phyloP scores from a whole-genome alignment of 2,797 vertebrate genomes.

The Diglossa cyanea region DNA sequence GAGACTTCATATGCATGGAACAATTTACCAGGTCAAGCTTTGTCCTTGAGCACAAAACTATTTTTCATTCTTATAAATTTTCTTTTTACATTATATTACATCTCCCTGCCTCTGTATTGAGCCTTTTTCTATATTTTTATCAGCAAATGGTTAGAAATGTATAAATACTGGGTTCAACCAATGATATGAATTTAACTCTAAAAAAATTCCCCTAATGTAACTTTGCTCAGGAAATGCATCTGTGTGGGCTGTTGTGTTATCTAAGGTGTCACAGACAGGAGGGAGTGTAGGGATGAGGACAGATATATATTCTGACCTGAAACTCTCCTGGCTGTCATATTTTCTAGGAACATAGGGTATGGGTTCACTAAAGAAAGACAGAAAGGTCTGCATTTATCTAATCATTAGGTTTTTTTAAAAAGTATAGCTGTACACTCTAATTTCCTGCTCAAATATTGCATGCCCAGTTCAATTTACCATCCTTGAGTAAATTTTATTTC shows the following conservation, averaged over 20 bases:
- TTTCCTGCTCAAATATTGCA: not conserved
- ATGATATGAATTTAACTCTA: not conserved
- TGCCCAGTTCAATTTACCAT: not conserved
- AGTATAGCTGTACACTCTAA: not conserved
- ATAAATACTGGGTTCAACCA: not conserved
- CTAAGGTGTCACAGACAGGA: not conserved
- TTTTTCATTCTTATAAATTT: not conserved
- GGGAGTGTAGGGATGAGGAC: not conserved
- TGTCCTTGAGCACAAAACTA: not conserved
- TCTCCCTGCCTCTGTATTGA: not conserved
- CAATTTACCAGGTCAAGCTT: not conserved
- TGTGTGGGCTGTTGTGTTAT: not conserved
- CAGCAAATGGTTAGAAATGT: not conserved
- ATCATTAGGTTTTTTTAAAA: rapidly evolving
- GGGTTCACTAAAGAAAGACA: not conserved
- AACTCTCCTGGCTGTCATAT: not conserved
- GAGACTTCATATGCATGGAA: not conserved
- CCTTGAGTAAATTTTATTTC: not conserved
- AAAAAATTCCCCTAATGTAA: not conserved
- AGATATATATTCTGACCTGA: not conserved
- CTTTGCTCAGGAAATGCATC: not conserved
- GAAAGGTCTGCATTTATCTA: not conserved
- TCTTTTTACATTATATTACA: rapidly evolving
- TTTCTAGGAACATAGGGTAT: not conserved
- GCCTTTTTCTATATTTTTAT: not conserved